These are phyloP conservation scores for Cardiocondyla obscurior DNA, from an alignment of 1,140 invertebrate genomes.

Conservation along the genomic window DNA sequence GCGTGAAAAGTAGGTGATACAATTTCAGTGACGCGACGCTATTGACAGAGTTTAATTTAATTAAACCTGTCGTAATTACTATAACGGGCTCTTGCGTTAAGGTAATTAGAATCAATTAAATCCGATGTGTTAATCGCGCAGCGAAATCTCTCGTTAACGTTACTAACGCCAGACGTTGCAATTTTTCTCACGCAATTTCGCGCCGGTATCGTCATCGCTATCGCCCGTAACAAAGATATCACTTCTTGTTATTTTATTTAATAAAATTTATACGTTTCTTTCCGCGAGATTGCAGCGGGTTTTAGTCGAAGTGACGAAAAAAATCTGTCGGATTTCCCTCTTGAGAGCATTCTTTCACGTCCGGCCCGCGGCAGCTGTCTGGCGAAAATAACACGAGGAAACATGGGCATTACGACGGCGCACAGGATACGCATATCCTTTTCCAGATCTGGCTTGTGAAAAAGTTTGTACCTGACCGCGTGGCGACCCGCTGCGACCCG, in stretches of 20 bases:
- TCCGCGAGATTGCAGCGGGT: conserved; percentile 25
- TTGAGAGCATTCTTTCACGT: conserved; percentile 59
- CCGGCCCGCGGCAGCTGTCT: conserved; percentile 51
- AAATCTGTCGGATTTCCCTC: conserved; percentile 3
- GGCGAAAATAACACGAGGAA: not conserved
- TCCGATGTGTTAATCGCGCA: not conserved
- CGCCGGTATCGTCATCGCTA: not conserved
- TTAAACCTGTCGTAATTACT: not conserved
- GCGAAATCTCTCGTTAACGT: not conserved
- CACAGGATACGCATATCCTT: conserved; percentile 63
- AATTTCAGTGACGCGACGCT: not conserved
- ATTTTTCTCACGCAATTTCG: not conserved
- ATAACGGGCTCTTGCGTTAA: not conserved
- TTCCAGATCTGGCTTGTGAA: conserved; percentile 18
- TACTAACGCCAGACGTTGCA: not conserved
- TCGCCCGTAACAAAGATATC: not conserved
- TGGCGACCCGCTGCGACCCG: not conserved
- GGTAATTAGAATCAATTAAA: not conserved
- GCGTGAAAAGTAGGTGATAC: not conserved
- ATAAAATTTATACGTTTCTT: not conserved
- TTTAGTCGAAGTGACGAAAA: conserved; percentile 26
- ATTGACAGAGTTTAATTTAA: not conserved
- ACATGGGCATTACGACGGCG: not conserved
- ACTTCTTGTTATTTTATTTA: not conserved
- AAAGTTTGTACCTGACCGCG: not conserved